These are phyloP conservation scores for Periphyllus acericola DNA, from an alignment of 2,888 invertebrate genomes.

Conservation along the genomic window DNA sequence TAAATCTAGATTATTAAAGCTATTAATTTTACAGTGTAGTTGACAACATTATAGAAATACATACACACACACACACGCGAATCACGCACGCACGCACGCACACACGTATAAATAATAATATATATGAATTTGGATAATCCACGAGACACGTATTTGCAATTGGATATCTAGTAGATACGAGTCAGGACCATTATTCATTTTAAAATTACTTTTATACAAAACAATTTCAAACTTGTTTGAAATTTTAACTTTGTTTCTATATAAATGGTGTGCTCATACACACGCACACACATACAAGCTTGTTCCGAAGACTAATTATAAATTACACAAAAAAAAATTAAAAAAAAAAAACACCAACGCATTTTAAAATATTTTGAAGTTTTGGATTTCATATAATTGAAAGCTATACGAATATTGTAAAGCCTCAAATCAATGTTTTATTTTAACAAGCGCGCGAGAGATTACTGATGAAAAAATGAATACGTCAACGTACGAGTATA, in stretches of 20 bases:
- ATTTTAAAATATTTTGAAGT: no score
- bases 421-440: no score
- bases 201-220: conserved; percentile 6
- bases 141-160: conserved; percentile 22
- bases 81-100: neutral
- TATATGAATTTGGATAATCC: conserved; percentile 22
- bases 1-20: conserved; percentile 46
- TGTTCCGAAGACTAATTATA: no score
- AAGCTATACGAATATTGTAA: no score
- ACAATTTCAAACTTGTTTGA: conserved; percentile 25
- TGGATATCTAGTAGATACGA: conserved; percentile 28
- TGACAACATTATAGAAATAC: conserved; percentile 31
- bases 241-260: neutral
- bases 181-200: conserved; percentile 20
- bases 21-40: conserved; percentile 35
- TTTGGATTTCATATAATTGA: no score
- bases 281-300: neutral
- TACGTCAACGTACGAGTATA: no score
- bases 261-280: neutral
- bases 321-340: no score
- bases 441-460: no score
- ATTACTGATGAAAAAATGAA: no score
- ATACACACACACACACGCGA: neutral
- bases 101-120: neutral
- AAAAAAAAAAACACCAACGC: neutral